Percentiles rank a stretch among this genome's conserved stretches.
These are phyloP conservation scores for Nerophis lumbriciformis DNA, from an alignment of 2,113 vertebrate genomes.

Conservation along the genomic window DNA sequence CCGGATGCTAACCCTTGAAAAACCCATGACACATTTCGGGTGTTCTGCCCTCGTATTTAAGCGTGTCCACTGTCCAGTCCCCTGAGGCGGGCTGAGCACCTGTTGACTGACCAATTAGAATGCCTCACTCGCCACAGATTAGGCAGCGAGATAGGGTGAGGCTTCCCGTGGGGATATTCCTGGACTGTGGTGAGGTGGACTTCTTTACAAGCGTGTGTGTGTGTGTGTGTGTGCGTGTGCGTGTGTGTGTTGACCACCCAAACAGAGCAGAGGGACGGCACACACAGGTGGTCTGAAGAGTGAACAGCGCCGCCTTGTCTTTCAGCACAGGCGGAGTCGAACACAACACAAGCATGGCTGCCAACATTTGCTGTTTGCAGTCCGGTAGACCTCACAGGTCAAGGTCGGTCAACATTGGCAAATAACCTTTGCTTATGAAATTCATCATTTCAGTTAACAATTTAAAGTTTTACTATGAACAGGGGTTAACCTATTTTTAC, in stretches of 20 bases:
- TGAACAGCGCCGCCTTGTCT: slow-evolving; percentile 49
- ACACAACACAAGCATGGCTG: not conserved
- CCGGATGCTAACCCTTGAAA: not conserved
- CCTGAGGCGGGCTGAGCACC: slow-evolving; percentile 43
- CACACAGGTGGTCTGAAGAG: slow-evolving; percentile 52
- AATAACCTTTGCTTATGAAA: too few relatives aligned
- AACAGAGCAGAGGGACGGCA: slow-evolving; percentile 26
- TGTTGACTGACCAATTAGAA: slow-evolving; percentile 68
- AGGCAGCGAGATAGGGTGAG: slow-evolving; percentile 27
- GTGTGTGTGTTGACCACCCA: slow-evolving; percentile 55
- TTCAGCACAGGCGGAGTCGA: slow-evolving; percentile 32
- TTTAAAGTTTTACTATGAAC: too few relatives aligned
- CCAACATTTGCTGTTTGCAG: too few relatives aligned
- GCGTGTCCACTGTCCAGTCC: slow-evolving; percentile 30
- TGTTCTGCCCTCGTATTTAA: slow-evolving; percentile 41
- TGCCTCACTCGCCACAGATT: slow-evolving; percentile 57
- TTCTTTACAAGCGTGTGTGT: slow-evolving; percentile 18
- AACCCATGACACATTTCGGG: slow-evolving; percentile 37
- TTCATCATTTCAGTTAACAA: too few relatives aligned
- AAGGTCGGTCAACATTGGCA: too few relatives aligned
- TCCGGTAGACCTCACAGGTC: too few relatives aligned
- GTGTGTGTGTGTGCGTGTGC: slow-evolving; percentile 24
- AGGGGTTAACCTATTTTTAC: too few relatives aligned
- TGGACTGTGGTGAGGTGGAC: slow-evolving; percentile 22
- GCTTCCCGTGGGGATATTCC: slow-evolving; percentile 40